Evolutionary conservation across 2,113 vertebrate genomes (phyloP).

Genomic region (Phrynosoma blainvillii): DNA sequence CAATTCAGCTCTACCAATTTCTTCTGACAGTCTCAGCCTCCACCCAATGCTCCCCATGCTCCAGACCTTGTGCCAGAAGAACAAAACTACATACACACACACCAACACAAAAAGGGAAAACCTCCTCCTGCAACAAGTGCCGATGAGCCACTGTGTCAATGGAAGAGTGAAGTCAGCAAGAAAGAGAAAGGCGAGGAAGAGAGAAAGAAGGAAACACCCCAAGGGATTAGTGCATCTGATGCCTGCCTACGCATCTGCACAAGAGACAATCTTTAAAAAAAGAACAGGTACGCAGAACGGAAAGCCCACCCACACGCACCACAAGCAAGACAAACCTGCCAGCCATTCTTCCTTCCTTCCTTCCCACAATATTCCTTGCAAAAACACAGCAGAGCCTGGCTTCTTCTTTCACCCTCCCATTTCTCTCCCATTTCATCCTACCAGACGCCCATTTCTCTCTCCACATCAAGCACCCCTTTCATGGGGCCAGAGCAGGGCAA

Average conservation of each 20-base stretch:
- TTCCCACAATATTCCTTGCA: not conserved
- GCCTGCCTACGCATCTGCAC: not conserved
- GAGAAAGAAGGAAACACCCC: constrained; percentile 6
- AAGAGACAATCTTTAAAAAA: too few species aligned
- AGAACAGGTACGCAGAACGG: not conserved
- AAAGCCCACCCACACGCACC: not conserved
- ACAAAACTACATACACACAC: not conserved
- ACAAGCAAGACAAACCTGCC: not conserved
- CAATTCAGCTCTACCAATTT: not conserved
- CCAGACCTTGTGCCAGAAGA: not conserved
- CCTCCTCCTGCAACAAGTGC: not conserved
- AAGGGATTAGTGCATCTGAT: not conserved
- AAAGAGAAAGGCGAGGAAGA: not conserved
- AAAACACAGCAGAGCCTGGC: not conserved
- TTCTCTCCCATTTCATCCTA: not conserved
- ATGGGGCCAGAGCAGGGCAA: not conserved
- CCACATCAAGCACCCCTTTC: not conserved
- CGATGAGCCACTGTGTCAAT: not conserved
- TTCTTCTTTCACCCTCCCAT: too few species aligned
- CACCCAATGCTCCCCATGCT: not conserved
- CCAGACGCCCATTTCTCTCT: not conserved
- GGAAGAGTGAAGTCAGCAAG: not conserved
- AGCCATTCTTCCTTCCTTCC: not conserved
- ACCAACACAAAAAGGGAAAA: not conserved
- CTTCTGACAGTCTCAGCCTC: not conserved